Conservation (phyloP, 2,888 invertebrate genomes). For the Mongoloraphidia duomilia region DNA sequence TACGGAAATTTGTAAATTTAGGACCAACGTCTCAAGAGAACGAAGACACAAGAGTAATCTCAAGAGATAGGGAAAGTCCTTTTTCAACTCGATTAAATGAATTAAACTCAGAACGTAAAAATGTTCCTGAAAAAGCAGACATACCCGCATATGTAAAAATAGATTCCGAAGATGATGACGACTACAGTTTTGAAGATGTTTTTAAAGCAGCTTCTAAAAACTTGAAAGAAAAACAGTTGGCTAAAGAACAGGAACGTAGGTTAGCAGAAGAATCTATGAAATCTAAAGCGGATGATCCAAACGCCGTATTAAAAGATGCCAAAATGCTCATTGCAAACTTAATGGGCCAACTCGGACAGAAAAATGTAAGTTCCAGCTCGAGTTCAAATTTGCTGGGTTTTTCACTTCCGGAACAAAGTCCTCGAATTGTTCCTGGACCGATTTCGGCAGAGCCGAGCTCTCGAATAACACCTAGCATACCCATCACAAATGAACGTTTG, state of each 20-base stretch:
- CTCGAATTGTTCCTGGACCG: slow-evolving; percentile 23
- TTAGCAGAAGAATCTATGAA: slow-evolving; percentile 21
- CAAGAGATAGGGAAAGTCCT: slow-evolving; percentile 27
- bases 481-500: too few relatives aligned
- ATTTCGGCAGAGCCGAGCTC: too few relatives aligned
- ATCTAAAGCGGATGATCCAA: slow-evolving; percentile 24
- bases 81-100: slow-evolving; percentile 32
- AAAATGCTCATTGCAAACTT: slow-evolving; percentile 47
- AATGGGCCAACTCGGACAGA: slow-evolving; percentile 32
- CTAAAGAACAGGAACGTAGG: slow-evolving; percentile 40
- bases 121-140: slow-evolving; percentile 17
- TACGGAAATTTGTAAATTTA: slow-evolving; percentile 61
- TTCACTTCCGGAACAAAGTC: background rate
- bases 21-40: slow-evolving; percentile 21
- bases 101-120: slow-evolving; percentile 1
- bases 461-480: too few relatives aligned
- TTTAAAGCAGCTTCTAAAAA: slow-evolving; percentile 63
- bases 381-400: slow-evolving; percentile 2
- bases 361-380: slow-evolving; percentile 8
- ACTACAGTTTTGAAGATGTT: slow-evolving; percentile 73
- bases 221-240: slow-evolving; percentile 45
- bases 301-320: slow-evolving; percentile 36
- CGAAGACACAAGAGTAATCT: slow-evolving; percentile 3
- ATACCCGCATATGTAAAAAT: slow-evolving; percentile 28
- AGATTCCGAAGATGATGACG: slow-evolving; percentile 59